phyloP scores from a whole-genome alignment of 2,888 invertebrate species.

The Coelinius sp. region DNA sequence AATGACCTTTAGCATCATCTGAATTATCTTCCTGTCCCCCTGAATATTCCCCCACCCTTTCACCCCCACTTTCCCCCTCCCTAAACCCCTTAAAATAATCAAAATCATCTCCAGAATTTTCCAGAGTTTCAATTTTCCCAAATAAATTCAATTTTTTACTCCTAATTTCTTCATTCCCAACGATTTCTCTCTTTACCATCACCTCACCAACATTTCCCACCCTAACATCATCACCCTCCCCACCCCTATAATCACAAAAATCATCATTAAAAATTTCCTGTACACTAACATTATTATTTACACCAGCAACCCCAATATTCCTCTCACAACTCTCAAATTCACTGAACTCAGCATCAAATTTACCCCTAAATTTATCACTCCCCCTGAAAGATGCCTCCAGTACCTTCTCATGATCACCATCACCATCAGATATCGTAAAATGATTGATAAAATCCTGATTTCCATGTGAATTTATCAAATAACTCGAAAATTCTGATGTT shows the following conservation, averaged over 20 bases:
- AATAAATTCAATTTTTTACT: constrained; percentile 38
- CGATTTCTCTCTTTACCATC: constrained; percentile 14
- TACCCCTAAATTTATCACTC: constrained; percentile 40
- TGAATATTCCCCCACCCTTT: background rate
- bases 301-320: background rate
- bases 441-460: constrained; percentile 39
- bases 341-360: constrained; percentile 50
- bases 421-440: constrained; percentile 45
- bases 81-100: background rate
- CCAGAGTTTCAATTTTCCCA: constrained; percentile 3
- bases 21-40: no score
- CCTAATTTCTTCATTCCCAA: background rate
- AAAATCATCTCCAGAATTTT: background rate
- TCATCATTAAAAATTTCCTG: constrained; percentile 28
- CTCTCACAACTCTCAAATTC: constrained; percentile 7
- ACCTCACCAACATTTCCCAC: constrained; percentile 5
- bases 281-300: constrained; percentile 27
- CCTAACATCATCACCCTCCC: constrained; percentile 3
- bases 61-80: background rate
- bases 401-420: constrained; percentile 37
- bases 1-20: constrained; percentile 5
- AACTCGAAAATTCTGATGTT: constrained; percentile 43
- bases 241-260: constrained; percentile 31
- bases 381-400: constrained; percentile 33
- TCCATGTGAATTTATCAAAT: constrained; percentile 45